These are phyloP conservation scores for Phenganax stokvisi DNA, from an alignment of 92 coral and sea anemone species.

Conservation along the genomic window DNA sequence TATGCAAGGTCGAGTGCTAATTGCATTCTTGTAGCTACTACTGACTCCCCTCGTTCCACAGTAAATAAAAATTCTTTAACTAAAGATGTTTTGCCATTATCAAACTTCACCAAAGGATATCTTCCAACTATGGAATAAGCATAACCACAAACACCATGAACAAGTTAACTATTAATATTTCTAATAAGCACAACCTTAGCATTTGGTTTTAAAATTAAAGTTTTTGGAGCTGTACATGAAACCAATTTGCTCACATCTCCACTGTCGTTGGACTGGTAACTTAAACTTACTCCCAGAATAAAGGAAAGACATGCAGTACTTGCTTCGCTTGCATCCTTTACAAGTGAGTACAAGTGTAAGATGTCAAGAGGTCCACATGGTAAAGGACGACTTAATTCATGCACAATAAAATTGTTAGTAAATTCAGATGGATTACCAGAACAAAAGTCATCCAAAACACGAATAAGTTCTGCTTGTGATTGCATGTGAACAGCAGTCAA, in stretches of 20 bases:
- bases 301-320: conserved; percentile 20
- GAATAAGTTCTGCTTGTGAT: conserved; percentile 34
- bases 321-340: conserved; percentile 16
- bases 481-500: conserved; percentile 26
- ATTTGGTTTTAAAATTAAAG: conserved; percentile 12
- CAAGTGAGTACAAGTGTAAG: conserved; percentile 25
- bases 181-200: conserved; percentile 37
- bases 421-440: conserved; percentile 23
- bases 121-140: conserved; percentile 19
- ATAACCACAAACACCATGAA: conserved; percentile 29
- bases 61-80: conserved; percentile 5
- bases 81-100: conserved; percentile 19
- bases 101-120: conserved; percentile 28
- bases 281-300: not conserved
- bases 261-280: conserved; percentile 13
- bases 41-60: conserved; percentile 17
- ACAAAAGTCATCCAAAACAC: conserved; percentile 31
- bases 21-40: conserved; percentile 30
- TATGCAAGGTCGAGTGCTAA: conserved; percentile 42
- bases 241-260: not conserved
- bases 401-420: not conserved
- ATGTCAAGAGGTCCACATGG: conserved; percentile 26
- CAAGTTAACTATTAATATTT: conserved; percentile 31
- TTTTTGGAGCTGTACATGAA: conserved; percentile 30
- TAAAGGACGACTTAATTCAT: conserved; percentile 13